Evolutionary conservation across 1,140 invertebrate species (phyloP).

Genomic region (Leguminivora glycinivorella): DNA sequence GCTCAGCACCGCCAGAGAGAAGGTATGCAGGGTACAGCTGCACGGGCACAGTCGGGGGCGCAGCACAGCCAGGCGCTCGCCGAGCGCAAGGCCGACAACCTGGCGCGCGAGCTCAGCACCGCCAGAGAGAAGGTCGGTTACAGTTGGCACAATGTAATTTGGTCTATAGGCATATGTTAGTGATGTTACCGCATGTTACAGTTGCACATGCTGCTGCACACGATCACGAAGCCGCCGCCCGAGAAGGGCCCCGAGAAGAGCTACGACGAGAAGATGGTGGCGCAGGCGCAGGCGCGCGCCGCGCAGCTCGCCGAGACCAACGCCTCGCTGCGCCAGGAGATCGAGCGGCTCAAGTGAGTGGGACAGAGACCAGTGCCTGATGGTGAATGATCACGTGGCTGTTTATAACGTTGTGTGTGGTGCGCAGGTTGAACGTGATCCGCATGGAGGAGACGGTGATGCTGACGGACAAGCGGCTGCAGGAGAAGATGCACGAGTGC

Average conservation of each 20-base stretch:
- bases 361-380: not conserved
- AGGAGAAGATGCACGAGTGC: conserved; percentile 66
- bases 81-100: conserved; percentile 78
- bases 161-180: too few relatives aligned
- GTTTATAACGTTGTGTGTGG: too few relatives aligned
- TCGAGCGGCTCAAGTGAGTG: conserved; percentile 37
- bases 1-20: conserved; percentile 71
- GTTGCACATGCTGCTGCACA: conserved; percentile 25
- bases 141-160: too few relatives aligned
- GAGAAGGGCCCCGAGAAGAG: conserved; percentile 35
- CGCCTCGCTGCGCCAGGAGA: conserved; percentile 36
- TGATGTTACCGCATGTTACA: too few relatives aligned
- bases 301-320: conserved; percentile 32
- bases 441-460: conserved; percentile 57
- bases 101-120: conserved; percentile 71
- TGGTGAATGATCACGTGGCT: not conserved
- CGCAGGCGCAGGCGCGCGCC: conserved; percentile 28
- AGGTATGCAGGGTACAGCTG: too few relatives aligned
- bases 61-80: conserved; percentile 79
- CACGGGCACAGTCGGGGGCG: too few relatives aligned
- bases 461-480: conserved; percentile 58
- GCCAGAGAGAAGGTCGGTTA: conserved; percentile 77
- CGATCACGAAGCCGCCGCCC: not conserved
- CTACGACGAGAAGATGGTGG: conserved; percentile 40
- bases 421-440: conserved; percentile 41